These are phyloP conservation scores for Tetropium fuscum DNA, from an alignment of 2,888 invertebrate species.

Conservation along the genomic window DNA sequence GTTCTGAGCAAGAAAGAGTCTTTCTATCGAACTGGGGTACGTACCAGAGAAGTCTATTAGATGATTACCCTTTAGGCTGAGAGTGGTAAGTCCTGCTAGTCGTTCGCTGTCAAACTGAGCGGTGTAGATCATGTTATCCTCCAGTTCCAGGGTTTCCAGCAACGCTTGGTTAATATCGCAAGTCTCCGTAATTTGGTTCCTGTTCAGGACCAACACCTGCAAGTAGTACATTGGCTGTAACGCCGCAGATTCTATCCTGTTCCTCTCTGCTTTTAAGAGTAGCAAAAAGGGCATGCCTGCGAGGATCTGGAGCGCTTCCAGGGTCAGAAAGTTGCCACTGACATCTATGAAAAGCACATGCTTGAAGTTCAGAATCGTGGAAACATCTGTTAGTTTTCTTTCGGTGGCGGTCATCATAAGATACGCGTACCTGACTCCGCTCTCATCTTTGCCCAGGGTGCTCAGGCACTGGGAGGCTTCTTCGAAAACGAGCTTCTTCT, in stretches of 20 bases:
- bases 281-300: constrained; percentile 69
- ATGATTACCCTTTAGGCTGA: constrained; percentile 70
- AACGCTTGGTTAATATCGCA: constrained; percentile 69
- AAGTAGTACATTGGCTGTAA: constrained; percentile 70
- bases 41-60: constrained; percentile 65
- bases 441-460: constrained; percentile 64
- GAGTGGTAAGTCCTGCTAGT: constrained; percentile 64
- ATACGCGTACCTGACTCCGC: constrained; percentile 70
- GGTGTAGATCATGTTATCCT: constrained; percentile 61
- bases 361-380: constrained; percentile 67
- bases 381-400: constrained; percentile 69
- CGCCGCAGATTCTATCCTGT: constrained; percentile 66
- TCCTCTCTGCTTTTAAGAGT: constrained; percentile 71
- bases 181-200: constrained; percentile 69
- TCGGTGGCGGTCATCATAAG: constrained; percentile 69
- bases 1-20: constrained; percentile 72
- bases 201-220: constrained; percentile 72
- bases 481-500: constrained; percentile 58
- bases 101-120: constrained; percentile 55
- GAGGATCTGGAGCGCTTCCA: constrained; percentile 67
- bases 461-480: constrained; percentile 62
- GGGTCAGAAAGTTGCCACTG: constrained; percentile 68
- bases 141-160: constrained; percentile 70
- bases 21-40: constrained; percentile 71
- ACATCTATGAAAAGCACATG: constrained; percentile 72